These are phyloP conservation scores for Serinus canaria DNA, from an alignment of 2,113 vertebrate genomes.

Conservation along the genomic window DNA sequence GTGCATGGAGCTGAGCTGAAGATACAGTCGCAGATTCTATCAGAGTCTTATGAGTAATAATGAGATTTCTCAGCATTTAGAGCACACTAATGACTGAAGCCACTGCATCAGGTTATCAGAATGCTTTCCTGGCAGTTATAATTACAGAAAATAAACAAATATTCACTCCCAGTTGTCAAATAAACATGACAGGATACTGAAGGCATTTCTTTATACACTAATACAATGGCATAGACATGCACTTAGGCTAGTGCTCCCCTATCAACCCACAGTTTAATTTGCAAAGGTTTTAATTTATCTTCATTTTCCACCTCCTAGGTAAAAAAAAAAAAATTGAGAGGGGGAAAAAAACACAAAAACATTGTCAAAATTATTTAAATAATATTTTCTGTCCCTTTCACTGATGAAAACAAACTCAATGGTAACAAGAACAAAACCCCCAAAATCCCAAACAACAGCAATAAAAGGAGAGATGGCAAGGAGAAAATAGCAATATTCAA, in stretches of 20 bases:
- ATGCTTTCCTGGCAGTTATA: neutral
- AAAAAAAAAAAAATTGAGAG: neutral
- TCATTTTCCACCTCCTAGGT: neutral
- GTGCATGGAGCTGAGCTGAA: neutral
- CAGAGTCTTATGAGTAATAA: neutral
- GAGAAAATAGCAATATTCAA: neutral
- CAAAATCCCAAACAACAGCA: neutral
- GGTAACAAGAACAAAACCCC: neutral
- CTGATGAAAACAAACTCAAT: neutral
- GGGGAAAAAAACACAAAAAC: neutral
- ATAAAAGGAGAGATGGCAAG: neutral
- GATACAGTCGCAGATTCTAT: neutral
- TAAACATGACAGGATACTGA: neutral
- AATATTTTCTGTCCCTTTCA: neutral
- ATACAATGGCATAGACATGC: neutral
- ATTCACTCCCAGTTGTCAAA: neutral
- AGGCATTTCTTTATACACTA: neutral
- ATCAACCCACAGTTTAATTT: neutral
- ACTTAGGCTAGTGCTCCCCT: neutral
- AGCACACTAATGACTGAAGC: neutral
- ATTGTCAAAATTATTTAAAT: neutral
- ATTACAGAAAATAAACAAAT: neutral
- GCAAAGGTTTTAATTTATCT: neutral
- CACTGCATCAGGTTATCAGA: neutral
- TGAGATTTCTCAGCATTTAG: neutral